Evolutionary conservation across 2,888 invertebrate species (phyloP).

Genomic region (Oscheius onirici): DNA sequence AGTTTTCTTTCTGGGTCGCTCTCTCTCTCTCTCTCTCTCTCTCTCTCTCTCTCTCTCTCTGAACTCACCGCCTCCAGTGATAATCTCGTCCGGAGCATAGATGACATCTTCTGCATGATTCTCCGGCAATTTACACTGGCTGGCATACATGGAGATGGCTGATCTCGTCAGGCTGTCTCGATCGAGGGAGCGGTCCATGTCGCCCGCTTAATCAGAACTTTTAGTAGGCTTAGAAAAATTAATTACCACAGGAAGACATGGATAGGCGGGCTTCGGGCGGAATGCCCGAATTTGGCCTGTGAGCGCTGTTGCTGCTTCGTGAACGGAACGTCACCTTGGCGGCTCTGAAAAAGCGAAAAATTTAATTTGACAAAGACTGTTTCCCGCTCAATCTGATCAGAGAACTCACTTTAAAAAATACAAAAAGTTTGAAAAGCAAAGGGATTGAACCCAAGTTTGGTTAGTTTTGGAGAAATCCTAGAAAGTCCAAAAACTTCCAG

Average conservation of each 20-base stretch:
- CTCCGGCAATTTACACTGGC: constrained; percentile 47
- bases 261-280: constrained; percentile 34
- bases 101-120: constrained; percentile 54
- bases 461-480: no score
- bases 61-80: constrained; percentile 28
- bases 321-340: constrained; percentile 34
- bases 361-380: no score
- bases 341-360: no score
- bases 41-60: not conserved
- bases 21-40: not conserved
- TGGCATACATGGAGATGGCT: constrained; percentile 51
- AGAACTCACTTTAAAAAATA: no score
- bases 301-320: constrained; percentile 31
- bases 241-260: constrained; percentile 33
- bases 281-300: constrained; percentile 33
- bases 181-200: constrained; percentile 34
- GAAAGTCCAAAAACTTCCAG: no score
- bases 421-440: no score
- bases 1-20: not conserved
- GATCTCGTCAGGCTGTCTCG: constrained; percentile 48
- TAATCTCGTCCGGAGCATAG: constrained; percentile 55
- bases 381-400: no score
- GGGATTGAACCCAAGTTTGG: no score
- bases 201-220: constrained; percentile 18
- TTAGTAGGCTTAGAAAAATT: not conserved